Conservation (phyloP, 2,797 vertebrate species). For the Neomorphus geoffroyi region DNA sequence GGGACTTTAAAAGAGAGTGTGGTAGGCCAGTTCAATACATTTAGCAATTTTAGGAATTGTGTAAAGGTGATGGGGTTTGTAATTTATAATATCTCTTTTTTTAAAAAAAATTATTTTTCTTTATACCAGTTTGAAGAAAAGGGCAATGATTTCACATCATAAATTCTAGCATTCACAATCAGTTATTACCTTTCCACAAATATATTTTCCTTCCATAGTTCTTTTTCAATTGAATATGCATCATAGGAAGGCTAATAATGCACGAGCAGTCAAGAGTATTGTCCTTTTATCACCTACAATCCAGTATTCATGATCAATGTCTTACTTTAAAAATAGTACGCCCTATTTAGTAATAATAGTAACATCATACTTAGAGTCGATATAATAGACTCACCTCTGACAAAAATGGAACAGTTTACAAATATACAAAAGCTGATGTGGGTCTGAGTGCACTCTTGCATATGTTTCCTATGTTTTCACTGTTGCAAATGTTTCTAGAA, state of each 20-base stretch:
- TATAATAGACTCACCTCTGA: rapidly evolving
- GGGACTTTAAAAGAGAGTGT: neutral
- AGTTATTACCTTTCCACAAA: neutral
- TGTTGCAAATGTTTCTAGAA: neutral
- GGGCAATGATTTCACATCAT: neutral
- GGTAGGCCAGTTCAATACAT: neutral
- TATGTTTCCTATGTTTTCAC: neutral
- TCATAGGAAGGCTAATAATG: neutral
- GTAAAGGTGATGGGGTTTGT: neutral
- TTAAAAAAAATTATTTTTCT: too few species aligned
- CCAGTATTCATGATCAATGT: neutral
- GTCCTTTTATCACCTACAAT: neutral
- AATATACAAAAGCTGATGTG: neutral
- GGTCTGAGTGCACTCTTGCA: neutral
- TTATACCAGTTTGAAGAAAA: neutral
- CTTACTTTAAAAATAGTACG: neutral
- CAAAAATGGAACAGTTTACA: neutral
- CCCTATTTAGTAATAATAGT: neutral
- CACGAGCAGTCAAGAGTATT: neutral
- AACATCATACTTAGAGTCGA: rapidly evolving
- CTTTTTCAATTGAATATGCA: neutral
- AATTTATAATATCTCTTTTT: neutral
- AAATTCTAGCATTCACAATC: neutral
- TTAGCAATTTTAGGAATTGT: neutral
- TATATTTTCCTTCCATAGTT: neutral